phyloP scores from a whole-genome alignment of 2,113 vertebrate genomes.

The Oryzias curvinotus region DNA sequence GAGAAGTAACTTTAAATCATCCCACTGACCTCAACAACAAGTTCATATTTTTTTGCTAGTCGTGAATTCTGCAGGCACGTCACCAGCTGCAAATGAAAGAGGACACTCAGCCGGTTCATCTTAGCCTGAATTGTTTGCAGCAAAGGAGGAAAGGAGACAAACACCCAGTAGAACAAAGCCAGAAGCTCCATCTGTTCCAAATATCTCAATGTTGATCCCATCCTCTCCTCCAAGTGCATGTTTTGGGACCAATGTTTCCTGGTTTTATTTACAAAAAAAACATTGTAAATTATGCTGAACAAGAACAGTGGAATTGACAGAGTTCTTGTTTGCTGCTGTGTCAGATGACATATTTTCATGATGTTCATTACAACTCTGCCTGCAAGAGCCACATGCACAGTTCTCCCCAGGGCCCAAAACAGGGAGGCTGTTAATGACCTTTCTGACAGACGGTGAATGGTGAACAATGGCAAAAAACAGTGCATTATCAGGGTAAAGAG shows the following conservation, averaged over 20 bases:
- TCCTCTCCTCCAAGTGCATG: slow-evolving; percentile 28
- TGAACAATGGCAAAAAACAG: slow-evolving; percentile 39
- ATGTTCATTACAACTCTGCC: slow-evolving; percentile 51
- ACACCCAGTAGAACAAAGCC: slow-evolving; percentile 14
- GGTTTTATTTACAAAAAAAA: slow-evolving; percentile 32
- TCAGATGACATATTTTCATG: slow-evolving; percentile 54
- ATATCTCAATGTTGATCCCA: slow-evolving; percentile 35
- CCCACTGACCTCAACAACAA: slow-evolving; percentile 46
- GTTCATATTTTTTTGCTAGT: slow-evolving; percentile 30
- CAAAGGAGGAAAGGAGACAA: slow-evolving; percentile 23
- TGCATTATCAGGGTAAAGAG: slow-evolving; percentile 54
- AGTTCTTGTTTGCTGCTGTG: slow-evolving; percentile 43
- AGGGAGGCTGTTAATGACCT: slow-evolving; percentile 54
- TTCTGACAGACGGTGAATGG: slow-evolving; percentile 26
- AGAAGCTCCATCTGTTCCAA: slow-evolving; percentile 28
- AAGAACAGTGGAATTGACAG: slow-evolving; percentile 41
- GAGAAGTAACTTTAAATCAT: slow-evolving; percentile 11
- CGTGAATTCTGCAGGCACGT: slow-evolving; percentile 30
- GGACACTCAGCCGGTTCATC: slow-evolving; percentile 10
- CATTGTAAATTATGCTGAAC: slow-evolving; percentile 49
- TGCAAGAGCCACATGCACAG: slow-evolving; percentile 54
- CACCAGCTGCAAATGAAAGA: slow-evolving; percentile 38
- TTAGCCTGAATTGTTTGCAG: slow-evolving; percentile 22
- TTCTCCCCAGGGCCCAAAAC: slow-evolving; percentile 59
- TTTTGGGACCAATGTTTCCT: slow-evolving; percentile 42